A percentile compares a stretch with the other conserved stretches of the same genome.
phyloP scores from a whole-genome alignment of 1,140 invertebrate genomes.

The Phortica variegata region DNA sequence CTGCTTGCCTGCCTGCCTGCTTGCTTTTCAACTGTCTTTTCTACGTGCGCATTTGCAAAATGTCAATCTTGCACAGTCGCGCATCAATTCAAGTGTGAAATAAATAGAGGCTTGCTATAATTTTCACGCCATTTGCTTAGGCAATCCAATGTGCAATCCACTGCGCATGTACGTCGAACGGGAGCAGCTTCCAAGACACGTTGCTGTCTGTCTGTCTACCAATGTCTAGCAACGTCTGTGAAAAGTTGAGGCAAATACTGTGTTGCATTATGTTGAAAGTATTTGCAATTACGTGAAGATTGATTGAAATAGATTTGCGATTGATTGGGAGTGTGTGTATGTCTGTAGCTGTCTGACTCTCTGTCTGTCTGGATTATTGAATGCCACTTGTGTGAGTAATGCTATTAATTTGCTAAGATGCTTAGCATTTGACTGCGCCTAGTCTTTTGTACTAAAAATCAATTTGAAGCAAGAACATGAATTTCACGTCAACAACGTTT shows the following conservation, averaged over 20 bases:
- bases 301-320: constrained; percentile 53
- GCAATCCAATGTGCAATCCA: constrained; percentile 3
- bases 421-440: too few species aligned
- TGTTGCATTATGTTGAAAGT: constrained; percentile 52
- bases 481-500: too few species aligned
- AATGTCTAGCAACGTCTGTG: constrained; percentile 1
- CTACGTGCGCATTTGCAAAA: constrained; percentile 48
- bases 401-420: too few species aligned
- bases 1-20: too few species aligned
- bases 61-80: constrained; percentile 52
- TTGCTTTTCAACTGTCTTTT: too few species aligned
- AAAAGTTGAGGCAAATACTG: constrained; percentile 2
- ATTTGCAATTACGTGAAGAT: constrained; percentile 55
- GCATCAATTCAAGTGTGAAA: constrained; percentile 55
- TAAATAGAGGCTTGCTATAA: constrained; percentile 55
- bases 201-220: constrained; percentile 9
- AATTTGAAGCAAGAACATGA: too few species aligned
- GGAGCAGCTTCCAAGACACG: neutral
- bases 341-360: too few species aligned
- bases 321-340: too few species aligned
- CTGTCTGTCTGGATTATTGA: too few species aligned
- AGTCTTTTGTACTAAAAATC: too few species aligned
- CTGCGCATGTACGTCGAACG: constrained; percentile 8
- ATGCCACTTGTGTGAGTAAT: too few species aligned
- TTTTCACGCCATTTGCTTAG: constrained; percentile 47